phyloP scores from a whole-genome alignment of 2,113 vertebrate genomes.

The Corynorhinus townsendii region DNA sequence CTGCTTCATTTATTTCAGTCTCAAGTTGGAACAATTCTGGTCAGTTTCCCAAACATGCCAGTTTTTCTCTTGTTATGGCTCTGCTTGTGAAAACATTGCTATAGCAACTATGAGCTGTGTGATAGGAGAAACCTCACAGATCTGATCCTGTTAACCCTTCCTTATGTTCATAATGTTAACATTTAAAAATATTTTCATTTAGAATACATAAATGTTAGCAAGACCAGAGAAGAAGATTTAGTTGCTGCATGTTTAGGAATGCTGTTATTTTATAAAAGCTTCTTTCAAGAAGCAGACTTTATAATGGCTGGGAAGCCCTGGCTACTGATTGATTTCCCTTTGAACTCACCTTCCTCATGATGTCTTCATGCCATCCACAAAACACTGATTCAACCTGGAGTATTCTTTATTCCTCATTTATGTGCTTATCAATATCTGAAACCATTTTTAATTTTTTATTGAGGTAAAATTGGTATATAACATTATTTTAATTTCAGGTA shows the following conservation, averaged over 20 bases:
- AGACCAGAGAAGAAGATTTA: conserved; percentile 48
- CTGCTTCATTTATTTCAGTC: neutral
- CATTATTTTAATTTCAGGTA: neutral
- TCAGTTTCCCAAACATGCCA: neutral
- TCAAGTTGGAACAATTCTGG: neutral
- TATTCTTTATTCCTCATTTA: neutral
- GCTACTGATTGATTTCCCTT: neutral
- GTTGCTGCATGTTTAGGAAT: neutral
- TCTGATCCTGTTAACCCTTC: conserved; percentile 38
- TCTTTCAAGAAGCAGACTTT: neutral
- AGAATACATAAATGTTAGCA: conserved; percentile 36
- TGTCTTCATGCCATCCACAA: neutral
- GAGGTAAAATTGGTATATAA: neutral
- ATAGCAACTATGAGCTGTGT: conserved; percentile 52
- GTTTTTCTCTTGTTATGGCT: conserved; percentile 17
- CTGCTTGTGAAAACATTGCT: conserved; percentile 54
- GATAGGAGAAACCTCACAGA: conserved; percentile 26
- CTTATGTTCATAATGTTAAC: conserved; percentile 50
- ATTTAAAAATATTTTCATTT: conserved; percentile 54
- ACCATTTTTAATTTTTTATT: neutral
- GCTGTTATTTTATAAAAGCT: neutral
- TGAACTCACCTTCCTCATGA: neutral
- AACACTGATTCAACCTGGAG: neutral
- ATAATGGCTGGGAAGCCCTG: neutral
- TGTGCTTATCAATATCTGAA: neutral